Evolutionary conservation across 2,797 vertebrate species (phyloP), one percentile per base, ranked within the genome.

Genomic region (Macropodus opercularis): DNA sequence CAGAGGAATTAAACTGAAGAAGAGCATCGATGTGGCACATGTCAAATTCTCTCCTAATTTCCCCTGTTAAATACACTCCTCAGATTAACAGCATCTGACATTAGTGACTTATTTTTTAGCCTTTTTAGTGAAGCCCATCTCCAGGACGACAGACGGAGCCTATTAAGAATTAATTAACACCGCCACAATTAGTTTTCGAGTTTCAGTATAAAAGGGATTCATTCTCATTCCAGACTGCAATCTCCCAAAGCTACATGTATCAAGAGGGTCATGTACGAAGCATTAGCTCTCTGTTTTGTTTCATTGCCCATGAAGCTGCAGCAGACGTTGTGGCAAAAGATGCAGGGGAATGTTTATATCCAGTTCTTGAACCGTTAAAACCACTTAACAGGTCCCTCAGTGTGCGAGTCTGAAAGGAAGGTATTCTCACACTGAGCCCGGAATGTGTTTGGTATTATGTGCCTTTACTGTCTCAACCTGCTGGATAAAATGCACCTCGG

Each of bases 131-230:
- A 43, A 56, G 44, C 46, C 26, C 35, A 58, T 81, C 55, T 63
- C 49, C 76, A 63, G 32, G 50, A 70, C 38, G 21, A 78, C 78
- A 74, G 81, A 84, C 46, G 34, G 64, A 59, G 62, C 34, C 44
- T 60, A 75, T 87, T 75, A 86, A 72, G 55, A 85, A 85, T 79
- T 77, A 79, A 84, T 85, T 74, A 84, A 63, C 61, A 52, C 51
- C 71, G 15, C 52, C 36, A 43, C 76, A 87, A 81, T 85, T 77
- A 75, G 66, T 73, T 76, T 75, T 60, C 65, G 56, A 38, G 51
- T 67, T 80, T 70, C 42, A 47, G 44, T 51, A 57, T 23, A 44
- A 75, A 68, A 54, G 15, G 46, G 49, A 61, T 79, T 74, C 12
- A 75, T 80, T 85, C 38, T 83, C 31, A 71, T 72, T 66, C 63